Evolutionary conservation across 2,113 vertebrate species (phyloP).

Genomic region (Pteronura brasiliensis): DNA sequence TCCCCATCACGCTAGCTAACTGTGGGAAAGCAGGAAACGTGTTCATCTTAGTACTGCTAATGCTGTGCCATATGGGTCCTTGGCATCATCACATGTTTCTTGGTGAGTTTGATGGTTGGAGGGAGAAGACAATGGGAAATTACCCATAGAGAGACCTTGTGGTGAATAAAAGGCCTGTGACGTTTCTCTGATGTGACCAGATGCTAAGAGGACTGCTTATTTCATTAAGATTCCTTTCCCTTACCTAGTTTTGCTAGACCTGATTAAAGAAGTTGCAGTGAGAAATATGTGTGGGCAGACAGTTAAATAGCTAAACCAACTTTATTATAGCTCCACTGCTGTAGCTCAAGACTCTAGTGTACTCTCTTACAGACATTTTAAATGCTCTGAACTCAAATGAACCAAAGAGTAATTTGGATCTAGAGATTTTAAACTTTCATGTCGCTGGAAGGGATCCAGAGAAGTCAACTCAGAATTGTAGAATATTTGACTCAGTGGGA

Average conservation of each 20-base stretch:
- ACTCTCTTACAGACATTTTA: not conserved
- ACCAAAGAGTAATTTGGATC: not conserved
- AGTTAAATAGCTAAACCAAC: not conserved
- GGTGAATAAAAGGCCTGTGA: not conserved
- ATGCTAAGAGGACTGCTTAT: not conserved
- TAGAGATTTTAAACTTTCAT: conserved; percentile 10
- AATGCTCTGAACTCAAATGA: not conserved
- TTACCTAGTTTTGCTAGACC: not conserved
- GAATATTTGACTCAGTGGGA: not conserved
- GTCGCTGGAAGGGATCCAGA: not conserved
- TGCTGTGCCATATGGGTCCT: not conserved
- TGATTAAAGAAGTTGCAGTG: not conserved
- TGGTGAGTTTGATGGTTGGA: not conserved
- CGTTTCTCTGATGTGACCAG: not conserved
- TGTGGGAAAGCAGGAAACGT: not conserved
- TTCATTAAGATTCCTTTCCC: not conserved
- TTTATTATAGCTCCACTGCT: not conserved
- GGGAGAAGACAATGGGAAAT: not conserved
- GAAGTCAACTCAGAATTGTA: not conserved
- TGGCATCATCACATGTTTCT: not conserved
- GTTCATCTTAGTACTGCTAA: not conserved
- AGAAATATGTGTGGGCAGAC: not conserved
- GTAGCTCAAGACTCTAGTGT: not conserved
- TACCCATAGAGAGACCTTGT: not conserved
- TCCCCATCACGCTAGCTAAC: not conserved